A percentile compares a stretch with the other conserved stretches of the same genome.
Evolutionary conservation across 2,113 vertebrate genomes (phyloP).

Genomic region (Corythornis vintsioides): DNA sequence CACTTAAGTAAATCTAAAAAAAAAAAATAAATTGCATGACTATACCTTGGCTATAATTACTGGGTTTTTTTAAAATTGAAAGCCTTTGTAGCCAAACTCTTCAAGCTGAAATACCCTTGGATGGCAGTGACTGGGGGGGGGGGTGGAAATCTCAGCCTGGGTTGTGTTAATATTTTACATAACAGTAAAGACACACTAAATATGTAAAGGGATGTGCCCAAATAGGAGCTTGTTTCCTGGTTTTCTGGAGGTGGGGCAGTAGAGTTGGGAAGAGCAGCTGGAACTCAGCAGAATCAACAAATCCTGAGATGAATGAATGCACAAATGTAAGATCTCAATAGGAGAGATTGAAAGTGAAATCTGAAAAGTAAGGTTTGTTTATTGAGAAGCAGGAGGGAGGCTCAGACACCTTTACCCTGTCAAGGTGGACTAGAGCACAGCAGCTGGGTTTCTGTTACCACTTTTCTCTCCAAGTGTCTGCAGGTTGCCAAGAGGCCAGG

Average conservation of each 20-base stretch:
- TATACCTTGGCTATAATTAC: background rate
- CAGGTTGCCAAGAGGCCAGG: background rate
- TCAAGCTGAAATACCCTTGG: background rate
- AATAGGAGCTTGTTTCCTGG: background rate
- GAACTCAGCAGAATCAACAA: background rate
- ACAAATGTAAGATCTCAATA: background rate
- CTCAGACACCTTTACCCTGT: background rate
- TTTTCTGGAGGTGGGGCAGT: background rate
- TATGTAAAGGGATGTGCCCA: background rate
- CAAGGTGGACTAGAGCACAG: accelerated
- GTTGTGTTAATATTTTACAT: background rate
- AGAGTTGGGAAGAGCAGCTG: background rate
- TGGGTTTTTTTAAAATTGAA: background rate
- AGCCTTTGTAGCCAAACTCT: background rate
- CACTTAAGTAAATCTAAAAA: background rate
- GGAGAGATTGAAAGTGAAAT: background rate
- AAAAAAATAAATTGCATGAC: background rate
- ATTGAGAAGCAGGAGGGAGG: background rate
- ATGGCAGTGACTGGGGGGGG: background rate
- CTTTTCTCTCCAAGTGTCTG: background rate
- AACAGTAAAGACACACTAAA: background rate
- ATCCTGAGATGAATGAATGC: background rate
- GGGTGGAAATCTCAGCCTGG: background rate
- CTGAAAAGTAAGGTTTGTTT: background rate
- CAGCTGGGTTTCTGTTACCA: background rate